Evolutionary conservation across 2,888 invertebrate species (phyloP).

Genomic region (Polyommatus iphigenia): DNA sequence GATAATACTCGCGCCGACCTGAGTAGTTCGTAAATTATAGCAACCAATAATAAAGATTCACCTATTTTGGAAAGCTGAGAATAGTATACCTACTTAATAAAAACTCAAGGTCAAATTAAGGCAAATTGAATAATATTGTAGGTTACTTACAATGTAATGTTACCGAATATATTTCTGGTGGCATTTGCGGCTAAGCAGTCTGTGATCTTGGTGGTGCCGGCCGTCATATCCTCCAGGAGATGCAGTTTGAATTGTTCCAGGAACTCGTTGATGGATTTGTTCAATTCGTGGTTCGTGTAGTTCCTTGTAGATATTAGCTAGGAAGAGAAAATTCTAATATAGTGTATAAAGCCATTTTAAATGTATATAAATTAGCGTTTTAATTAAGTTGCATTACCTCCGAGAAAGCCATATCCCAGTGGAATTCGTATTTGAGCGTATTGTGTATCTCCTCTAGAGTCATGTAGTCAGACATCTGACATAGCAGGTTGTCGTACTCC

Average conservation of each 20-base stretch:
- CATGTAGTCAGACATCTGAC: constrained; percentile 63
- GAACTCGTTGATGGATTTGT: constrained; percentile 68
- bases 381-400: constrained; percentile 57
- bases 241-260: constrained; percentile 62
- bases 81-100: background rate
- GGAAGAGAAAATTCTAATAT: background rate
- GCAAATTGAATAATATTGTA: background rate
- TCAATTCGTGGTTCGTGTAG: constrained; percentile 72
- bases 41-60: background rate
- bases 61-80: background rate
- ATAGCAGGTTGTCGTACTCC: constrained; percentile 75
- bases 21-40: constrained; percentile 36
- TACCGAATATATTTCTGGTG: constrained; percentile 58
- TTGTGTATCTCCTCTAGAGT: constrained; percentile 60
- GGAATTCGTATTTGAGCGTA: constrained; percentile 70
- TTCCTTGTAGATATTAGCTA: constrained; percentile 72
- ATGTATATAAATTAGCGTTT: background rate
- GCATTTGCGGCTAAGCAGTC: constrained; percentile 61
- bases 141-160: constrained; percentile 64
- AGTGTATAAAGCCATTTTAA: background rate
- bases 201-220: constrained; percentile 53
- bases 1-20: constrained; percentile 60
- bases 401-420: constrained; percentile 79
- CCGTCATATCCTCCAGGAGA: constrained; percentile 58
- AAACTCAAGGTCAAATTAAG: too few relatives aligned